Evolutionary conservation across 2,888 invertebrate species (phyloP).

Genomic region (Cremastinae sp.): DNA sequence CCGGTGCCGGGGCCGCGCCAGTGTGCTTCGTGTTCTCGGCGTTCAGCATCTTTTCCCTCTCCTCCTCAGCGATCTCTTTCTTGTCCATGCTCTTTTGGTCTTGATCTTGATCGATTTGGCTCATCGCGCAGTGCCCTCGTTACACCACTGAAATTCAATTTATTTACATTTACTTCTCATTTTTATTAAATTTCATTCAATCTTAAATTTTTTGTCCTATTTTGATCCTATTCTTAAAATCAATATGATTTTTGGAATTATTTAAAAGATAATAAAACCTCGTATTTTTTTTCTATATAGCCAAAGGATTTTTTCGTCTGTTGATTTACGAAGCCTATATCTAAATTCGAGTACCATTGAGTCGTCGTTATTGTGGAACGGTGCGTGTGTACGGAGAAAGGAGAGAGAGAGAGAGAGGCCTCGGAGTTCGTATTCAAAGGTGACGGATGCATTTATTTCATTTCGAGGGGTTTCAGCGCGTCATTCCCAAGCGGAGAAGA

Average conservation of each 20-base stretch:
- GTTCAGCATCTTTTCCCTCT: slow-evolving; percentile 85
- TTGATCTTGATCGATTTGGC: slow-evolving; percentile 68
- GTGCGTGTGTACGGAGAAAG: neutral
- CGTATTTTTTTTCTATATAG: neutral
- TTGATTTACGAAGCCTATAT: slow-evolving; percentile 25
- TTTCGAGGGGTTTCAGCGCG: slow-evolving; percentile 47
- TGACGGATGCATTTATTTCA: slow-evolving; percentile 58
- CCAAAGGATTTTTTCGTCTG: neutral
- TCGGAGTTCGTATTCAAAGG: slow-evolving; percentile 36
- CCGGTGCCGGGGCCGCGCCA: slow-evolving; percentile 79
- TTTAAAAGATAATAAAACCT: neutral
- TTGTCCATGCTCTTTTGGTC: slow-evolving; percentile 77
- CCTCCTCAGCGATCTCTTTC: slow-evolving; percentile 79
- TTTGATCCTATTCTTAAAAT: neutral
- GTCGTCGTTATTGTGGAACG: slow-evolving; percentile 13
- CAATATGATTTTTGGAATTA: neutral
- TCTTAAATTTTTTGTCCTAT: neutral
- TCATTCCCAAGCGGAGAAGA: slow-evolving; percentile 31
- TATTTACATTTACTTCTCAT: no score
- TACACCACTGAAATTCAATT: no score
- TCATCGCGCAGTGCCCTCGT: slow-evolving; percentile 63
- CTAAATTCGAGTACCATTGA: slow-evolving; percentile 39
- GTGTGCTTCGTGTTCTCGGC: slow-evolving; percentile 84
- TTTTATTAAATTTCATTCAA: no score
- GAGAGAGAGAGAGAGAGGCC: neutral